Percentiles rank a stretch among this genome's conserved stretches.
Conservation (phyloP, 1,140 invertebrate species). For the Atopsyche davidsoni region DNA sequence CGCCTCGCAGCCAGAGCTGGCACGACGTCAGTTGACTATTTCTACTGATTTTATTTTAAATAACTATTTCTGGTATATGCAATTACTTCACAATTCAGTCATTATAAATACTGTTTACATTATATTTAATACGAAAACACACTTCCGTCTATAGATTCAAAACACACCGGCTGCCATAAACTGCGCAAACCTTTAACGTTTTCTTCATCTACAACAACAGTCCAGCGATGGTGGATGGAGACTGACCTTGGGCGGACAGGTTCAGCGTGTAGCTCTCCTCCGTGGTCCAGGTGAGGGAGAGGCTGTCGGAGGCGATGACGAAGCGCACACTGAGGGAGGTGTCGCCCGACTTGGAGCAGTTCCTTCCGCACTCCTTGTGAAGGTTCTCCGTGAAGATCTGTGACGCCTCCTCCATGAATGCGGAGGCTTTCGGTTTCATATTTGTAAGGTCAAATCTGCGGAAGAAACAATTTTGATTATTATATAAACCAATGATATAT, state of each 20-base stretch:
- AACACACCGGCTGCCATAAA: too few species aligned
- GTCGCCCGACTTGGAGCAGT: slow-evolving; percentile 46
- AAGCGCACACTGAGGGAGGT: slow-evolving; percentile 51
- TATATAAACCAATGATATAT: slow-evolving; percentile 6
- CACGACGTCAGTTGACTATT: too few species aligned
- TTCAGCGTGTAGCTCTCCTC: slow-evolving; percentile 59
- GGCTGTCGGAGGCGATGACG: slow-evolving; percentile 42
- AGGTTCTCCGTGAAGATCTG: slow-evolving; percentile 51
- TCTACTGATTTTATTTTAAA: too few species aligned
- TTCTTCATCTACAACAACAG: not conserved
- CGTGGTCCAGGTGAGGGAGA: slow-evolving; percentile 54
- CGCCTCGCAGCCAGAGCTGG: too few species aligned
- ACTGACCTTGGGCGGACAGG: slow-evolving; percentile 53
- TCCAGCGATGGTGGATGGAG: too few species aligned
- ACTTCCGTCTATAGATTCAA: too few species aligned
- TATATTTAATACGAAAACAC: too few species aligned
- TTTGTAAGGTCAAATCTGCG: slow-evolving; percentile 50
- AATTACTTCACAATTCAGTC: too few species aligned
- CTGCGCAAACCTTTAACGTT: too few species aligned
- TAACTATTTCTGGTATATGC: too few species aligned
- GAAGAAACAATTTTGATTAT: slow-evolving; percentile 19
- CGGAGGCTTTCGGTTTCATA: slow-evolving; percentile 39
- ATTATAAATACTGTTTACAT: too few species aligned
- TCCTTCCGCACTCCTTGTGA: slow-evolving; percentile 48
- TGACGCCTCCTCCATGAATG: slow-evolving; percentile 47